Conservation (phyloP, 2,113 vertebrate species). For the Cyprinus carpio region DNA sequence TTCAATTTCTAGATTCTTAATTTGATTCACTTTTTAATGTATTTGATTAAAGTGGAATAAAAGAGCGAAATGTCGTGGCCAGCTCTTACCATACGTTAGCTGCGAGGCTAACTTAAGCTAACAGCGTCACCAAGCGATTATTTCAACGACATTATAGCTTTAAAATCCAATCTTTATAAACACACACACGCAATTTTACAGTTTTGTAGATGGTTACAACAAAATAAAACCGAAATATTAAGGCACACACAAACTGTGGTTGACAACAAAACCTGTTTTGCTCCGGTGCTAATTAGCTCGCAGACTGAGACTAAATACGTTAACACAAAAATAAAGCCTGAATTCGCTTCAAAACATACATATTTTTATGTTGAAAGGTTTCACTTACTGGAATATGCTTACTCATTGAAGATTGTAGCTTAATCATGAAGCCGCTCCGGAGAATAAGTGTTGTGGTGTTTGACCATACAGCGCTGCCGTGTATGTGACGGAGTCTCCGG, state of each 20-base stretch:
- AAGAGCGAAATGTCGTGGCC: neutral
- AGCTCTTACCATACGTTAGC: neutral
- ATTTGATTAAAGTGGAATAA: neutral
- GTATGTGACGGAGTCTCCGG: slow-evolving; percentile 29
- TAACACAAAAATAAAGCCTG: accelerated
- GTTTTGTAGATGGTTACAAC: neutral
- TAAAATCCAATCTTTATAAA: neutral
- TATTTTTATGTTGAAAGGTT: neutral
- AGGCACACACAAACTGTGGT: neutral
- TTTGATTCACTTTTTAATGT: neutral
- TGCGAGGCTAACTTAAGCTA: neutral
- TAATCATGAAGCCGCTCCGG: slow-evolving; percentile 96
- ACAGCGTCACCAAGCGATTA: neutral
- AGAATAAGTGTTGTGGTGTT: slow-evolving; percentile 72
- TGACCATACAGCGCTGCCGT: slow-evolving; percentile 75
- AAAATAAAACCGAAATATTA: neutral
- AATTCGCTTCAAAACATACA: neutral
- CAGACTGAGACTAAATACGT: neutral
- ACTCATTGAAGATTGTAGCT: slow-evolving; percentile 99
- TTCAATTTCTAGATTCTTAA: too few species aligned
- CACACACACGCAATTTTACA: neutral
- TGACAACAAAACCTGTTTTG: neutral
- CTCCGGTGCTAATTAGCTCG: neutral
- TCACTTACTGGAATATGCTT: slow-evolving; percentile 98
- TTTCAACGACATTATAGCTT: neutral